phyloP scores from a whole-genome alignment of 2,113 vertebrate species.

The Odocoileus virginianus region DNA sequence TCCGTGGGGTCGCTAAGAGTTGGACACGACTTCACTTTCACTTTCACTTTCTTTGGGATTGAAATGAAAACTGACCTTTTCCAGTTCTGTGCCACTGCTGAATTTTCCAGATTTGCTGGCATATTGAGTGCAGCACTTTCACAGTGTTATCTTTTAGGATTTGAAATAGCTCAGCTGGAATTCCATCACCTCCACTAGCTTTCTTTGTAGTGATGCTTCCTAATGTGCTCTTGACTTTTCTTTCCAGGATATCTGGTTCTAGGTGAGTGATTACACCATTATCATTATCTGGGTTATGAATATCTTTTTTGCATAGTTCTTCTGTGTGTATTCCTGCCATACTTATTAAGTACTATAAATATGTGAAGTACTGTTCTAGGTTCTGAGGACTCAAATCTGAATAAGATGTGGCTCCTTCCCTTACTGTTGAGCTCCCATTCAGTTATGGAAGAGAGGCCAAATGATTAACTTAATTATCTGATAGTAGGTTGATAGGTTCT shows the following conservation, averaged over 20 bases:
- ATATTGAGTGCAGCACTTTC: not conserved
- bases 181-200: not conserved
- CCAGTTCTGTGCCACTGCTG: not conserved
- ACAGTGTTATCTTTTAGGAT: not conserved
- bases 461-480: not conserved
- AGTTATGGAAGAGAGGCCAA: not conserved
- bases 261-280: not conserved
- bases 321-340: not conserved
- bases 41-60: not conserved
- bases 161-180: not conserved
- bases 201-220: not conserved
- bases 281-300: not conserved
- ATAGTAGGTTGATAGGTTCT: not conserved
- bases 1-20: too few species aligned
- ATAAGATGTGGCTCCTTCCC: not conserved
- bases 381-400: not conserved
- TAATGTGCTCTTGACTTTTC: not conserved
- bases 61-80: not conserved
- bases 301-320: not conserved
- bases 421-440: not conserved
- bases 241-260: not conserved
- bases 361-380: not conserved
- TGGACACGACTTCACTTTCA: too few species aligned
- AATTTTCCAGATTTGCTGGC: not conserved
- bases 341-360: not conserved